Evolutionary conservation across 2,888 invertebrate genomes (phyloP).

Genomic region (Caenorhabditis sinica): DNA sequence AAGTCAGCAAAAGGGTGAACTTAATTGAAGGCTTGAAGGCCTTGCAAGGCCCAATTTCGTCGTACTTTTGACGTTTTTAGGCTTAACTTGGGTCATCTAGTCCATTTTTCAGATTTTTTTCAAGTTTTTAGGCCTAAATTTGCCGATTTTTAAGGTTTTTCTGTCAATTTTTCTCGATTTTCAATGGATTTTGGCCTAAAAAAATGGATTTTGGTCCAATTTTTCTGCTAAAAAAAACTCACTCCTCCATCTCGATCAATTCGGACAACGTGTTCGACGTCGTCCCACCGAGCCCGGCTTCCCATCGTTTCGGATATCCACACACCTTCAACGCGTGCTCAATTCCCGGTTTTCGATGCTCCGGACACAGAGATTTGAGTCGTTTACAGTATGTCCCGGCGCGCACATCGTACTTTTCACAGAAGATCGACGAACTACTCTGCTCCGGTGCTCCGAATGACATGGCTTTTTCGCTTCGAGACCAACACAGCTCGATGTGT

Average conservation of each 20-base stretch:
- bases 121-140: no score
- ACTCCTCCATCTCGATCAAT: conserved; percentile 54
- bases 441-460: conserved; percentile 84
- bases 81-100: no score
- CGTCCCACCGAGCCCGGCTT: background rate
- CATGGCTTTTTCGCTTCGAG: conserved; percentile 76
- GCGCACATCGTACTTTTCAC: conserved; percentile 92
- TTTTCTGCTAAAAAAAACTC: background rate
- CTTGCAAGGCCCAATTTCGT: no score
- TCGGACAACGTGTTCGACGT: conserved; percentile 36
- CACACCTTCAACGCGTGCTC: conserved; percentile 61
- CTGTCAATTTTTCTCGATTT: background rate
- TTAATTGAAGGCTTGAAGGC: no score
- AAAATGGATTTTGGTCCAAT: no score
- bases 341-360: conserved; percentile 87
- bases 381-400: conserved; percentile 95
- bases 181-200: no score
- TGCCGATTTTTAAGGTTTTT: no score
- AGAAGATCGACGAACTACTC: conserved; percentile 89
- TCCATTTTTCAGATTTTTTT: no score
- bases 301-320: conserved; percentile 71
- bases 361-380: conserved; percentile 95
- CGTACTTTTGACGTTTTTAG: no score
- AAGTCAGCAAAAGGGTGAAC: no score
- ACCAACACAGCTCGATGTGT: conserved; percentile 79